A percentile compares a stretch with the other conserved stretches of the same genome.
These are phyloP conservation scores for rat (Rattus norvegicus) DNA, from an alignment of 2,113 vertebrate genomes.

Conservation along the genomic window DNA sequence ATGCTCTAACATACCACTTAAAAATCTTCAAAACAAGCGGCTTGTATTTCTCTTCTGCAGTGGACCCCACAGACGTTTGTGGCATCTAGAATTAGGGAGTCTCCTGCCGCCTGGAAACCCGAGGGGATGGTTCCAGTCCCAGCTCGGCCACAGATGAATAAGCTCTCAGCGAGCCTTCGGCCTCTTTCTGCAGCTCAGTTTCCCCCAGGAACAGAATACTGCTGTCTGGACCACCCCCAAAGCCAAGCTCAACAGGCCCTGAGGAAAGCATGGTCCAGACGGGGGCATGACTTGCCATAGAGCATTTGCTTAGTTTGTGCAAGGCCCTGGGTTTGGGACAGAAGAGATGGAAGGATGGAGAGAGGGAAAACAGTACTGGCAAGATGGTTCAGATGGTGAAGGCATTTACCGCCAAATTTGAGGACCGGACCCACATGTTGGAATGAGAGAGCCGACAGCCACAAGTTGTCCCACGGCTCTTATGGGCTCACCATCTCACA, in stretches of 20 bases:
- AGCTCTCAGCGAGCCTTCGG: neutral
- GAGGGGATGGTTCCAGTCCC: neutral
- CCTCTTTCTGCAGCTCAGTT: neutral
- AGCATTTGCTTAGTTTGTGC: neutral
- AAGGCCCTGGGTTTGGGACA: neutral
- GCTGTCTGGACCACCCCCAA: neutral
- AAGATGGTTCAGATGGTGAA: neutral
- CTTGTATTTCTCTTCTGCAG: neutral
- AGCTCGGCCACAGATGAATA: neutral
- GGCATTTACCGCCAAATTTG: neutral
- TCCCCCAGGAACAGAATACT: neutral
- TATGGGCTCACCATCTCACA: neutral
- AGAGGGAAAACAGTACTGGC: neutral
- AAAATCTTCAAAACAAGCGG: neutral
- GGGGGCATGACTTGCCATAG: neutral
- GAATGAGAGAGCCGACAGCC: neutral
- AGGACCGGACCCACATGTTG: neutral
- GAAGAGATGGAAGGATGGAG: neutral
- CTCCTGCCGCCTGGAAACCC: neutral
- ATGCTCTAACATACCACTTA: neutral
- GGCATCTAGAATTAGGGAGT: neutral
- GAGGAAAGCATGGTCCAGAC: neutral
- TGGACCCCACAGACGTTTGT: neutral
- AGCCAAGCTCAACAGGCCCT: neutral
- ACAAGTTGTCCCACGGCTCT: too few species aligned